These are phyloP conservation scores for Agraylea sexmaculata DNA, from an alignment of 1,140 invertebrate genomes.

Conservation along the genomic window DNA sequence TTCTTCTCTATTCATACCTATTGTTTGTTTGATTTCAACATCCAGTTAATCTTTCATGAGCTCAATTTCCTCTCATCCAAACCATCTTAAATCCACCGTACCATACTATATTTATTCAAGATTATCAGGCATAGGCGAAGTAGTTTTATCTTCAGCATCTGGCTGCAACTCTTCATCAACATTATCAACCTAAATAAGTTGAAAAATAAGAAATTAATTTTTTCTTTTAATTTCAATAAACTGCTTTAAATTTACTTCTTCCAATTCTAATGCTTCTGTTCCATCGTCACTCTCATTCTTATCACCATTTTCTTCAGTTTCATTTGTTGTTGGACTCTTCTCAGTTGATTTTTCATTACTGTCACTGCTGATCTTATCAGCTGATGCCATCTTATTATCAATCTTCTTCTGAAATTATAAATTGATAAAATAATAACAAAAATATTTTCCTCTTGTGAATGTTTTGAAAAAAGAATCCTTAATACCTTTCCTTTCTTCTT, in stretches of 20 bases:
- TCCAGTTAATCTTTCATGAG: no score
- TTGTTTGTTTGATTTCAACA: no score
- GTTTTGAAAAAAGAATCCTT: background rate
- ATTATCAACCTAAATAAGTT: conserved; percentile 14
- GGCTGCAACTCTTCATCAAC: conserved; percentile 16
- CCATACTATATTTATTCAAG: background rate
- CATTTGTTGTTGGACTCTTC: conserved; percentile 11
- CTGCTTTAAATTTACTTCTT: conserved; percentile 13
- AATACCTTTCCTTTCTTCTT: conserved; percentile 30
- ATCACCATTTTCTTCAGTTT: conserved; percentile 20
- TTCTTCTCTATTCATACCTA: background rate
- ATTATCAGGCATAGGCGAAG: conserved; percentile 18
- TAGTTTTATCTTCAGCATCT: conserved; percentile 20
- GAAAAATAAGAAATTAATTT: background rate
- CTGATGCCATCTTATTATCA: conserved; percentile 16
- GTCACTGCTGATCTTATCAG: conserved; percentile 15
- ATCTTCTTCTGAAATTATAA: conserved; percentile 18
- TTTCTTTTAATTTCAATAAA: background rate
- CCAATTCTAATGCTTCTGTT: conserved; percentile 15
- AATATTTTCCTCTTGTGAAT: background rate
- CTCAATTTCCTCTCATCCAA: no score
- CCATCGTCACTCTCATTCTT: conserved; percentile 22
- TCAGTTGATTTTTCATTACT: conserved; percentile 17
- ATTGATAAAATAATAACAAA: background rate
- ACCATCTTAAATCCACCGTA: no score